A percentile compares a stretch with the other conserved stretches of the same genome.
Evolutionary conservation across 2,113 vertebrate species (phyloP).

Genomic region (Apodemus sylvaticus): DNA sequence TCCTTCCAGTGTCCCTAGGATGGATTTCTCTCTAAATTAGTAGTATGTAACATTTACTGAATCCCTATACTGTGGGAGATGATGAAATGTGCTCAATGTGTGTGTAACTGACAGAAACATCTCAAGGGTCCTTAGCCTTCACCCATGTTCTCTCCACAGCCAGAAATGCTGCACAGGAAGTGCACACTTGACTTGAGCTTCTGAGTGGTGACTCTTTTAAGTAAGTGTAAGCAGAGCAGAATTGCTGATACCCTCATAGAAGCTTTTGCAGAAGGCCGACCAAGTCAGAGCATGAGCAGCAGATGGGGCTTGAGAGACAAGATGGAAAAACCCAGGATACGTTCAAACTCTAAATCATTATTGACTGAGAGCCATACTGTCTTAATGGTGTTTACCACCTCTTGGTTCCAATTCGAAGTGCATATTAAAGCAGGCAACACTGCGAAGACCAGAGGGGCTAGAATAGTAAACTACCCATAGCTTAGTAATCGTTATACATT

Average conservation of each 20-base stretch:
- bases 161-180: constrained; percentile 63
- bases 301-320: constrained; percentile 87
- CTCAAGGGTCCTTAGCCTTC: constrained; percentile 68
- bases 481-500: constrained; percentile 71
- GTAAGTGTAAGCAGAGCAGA: constrained; percentile 70
- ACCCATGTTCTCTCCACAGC: constrained; percentile 63
- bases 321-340: constrained; percentile 73
- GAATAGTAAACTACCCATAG: constrained; percentile 65
- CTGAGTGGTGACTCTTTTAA: constrained; percentile 72
- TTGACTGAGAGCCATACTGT: constrained; percentile 82
- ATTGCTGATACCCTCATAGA: constrained; percentile 62
- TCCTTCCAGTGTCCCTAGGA: not conserved
- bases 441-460: constrained; percentile 76
- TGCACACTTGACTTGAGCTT: constrained; percentile 78
- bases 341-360: constrained; percentile 84
- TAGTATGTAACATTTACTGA: constrained; percentile 64
- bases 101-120: constrained; percentile 1
- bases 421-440: constrained; percentile 74
- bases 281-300: constrained; percentile 82
- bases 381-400: constrained; percentile 82
- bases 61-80: not conserved
- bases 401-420: constrained; percentile 78
- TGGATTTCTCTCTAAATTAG: constrained; percentile 38
- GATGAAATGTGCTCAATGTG: not conserved
- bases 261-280: constrained; percentile 75